Base-by-base conservation (phyloP, 2,888 invertebrate species). In the Trachelus iudaicus region DNA sequence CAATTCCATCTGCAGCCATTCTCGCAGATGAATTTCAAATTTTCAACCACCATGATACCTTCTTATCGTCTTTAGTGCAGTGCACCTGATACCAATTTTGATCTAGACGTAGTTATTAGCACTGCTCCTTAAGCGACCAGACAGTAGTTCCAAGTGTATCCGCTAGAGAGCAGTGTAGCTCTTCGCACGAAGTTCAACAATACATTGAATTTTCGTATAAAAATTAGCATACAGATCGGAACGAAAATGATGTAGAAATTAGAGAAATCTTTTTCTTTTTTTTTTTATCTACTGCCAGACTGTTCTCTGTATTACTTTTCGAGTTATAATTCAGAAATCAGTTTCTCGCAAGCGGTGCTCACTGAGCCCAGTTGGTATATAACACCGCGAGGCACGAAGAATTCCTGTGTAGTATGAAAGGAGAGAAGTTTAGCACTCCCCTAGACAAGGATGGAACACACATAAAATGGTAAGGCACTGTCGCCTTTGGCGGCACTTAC, bases 401-500 rank as follows among this genome's bases (percentile, higher is more conserved):
- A 0, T 0, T 0, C 0, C 23, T 80, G 97, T 97, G 97, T 97
- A 95, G 96, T 97, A 97, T 97, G 96, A 97, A 97, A 98, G 98
- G 98, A 98, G 98, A 98, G 98, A 96, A 93, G 95, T 96, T 96
- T 96, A 96, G 96, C 96, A 96, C 96, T 96, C 96, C 96, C 96
- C 97, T 98, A 95, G 97, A 97, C 97, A 97, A 98, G 97, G 97
- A 96, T 96, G 97, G 96, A 95, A 93, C 93, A 94, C 94, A 94
- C 91, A 94, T 92, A 94, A 91, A 92, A 84, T 87, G 89, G 88
- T 88, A 89, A 89, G 89, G 89, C 89, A 89, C 89, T 79, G 80
- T 83, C 88, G 87, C 82, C 82, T 79, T 80, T 77, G 79, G 85
- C 83, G 86, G 88, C 75, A 81, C 88, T 89, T 89, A 89, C 89